Evolutionary conservation across 2,888 invertebrate species (phyloP).

Genomic region (Alloscopus bannaensis): DNA sequence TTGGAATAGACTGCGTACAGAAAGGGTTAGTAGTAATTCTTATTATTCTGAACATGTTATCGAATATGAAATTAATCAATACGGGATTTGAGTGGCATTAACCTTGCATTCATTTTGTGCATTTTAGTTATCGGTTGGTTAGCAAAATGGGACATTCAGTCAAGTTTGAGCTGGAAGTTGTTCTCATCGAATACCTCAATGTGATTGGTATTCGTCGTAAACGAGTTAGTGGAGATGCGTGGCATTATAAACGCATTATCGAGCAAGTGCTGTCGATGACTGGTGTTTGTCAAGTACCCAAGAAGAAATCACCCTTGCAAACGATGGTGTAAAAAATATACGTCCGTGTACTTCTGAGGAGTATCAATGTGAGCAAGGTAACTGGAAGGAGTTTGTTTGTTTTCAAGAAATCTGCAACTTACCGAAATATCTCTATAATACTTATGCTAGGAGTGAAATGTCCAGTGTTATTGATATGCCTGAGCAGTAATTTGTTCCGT

Average conservation of each 20-base stretch:
- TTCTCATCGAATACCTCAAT: constrained; percentile 68
- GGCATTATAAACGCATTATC: constrained; percentile 87
- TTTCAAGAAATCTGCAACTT: too few species aligned
- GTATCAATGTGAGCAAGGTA: too few species aligned
- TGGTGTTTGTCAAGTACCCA: constrained; percentile 72
- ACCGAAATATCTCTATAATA: too few species aligned
- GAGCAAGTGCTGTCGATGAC: constrained; percentile 82
- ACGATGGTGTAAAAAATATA: constrained; percentile 64
- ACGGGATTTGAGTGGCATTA: not conserved
- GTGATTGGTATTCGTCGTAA: constrained; percentile 78
- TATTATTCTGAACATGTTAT: not conserved
- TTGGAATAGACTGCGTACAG: constrained; percentile 71
- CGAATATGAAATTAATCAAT: constrained; percentile 3
- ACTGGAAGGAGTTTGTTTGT: too few species aligned
- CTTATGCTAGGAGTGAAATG: too few species aligned
- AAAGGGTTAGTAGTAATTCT: constrained; percentile 65
- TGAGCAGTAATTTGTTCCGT: too few species aligned
- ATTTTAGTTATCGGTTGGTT: constrained; percentile 68
- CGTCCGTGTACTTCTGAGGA: not conserved
- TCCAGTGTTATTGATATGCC: too few species aligned
- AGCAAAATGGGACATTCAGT: constrained; percentile 65
- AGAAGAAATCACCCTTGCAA: constrained; percentile 63
- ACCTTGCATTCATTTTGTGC: constrained; percentile 1
- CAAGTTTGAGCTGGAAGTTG: constrained; percentile 72
- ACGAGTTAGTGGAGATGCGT: constrained; percentile 85